Percentiles rank a stretch among this genome's conserved stretches.
These are phyloP conservation scores for Bicyclus anynana DNA, from an alignment of 1,140 invertebrate species.

Conservation along the genomic window DNA sequence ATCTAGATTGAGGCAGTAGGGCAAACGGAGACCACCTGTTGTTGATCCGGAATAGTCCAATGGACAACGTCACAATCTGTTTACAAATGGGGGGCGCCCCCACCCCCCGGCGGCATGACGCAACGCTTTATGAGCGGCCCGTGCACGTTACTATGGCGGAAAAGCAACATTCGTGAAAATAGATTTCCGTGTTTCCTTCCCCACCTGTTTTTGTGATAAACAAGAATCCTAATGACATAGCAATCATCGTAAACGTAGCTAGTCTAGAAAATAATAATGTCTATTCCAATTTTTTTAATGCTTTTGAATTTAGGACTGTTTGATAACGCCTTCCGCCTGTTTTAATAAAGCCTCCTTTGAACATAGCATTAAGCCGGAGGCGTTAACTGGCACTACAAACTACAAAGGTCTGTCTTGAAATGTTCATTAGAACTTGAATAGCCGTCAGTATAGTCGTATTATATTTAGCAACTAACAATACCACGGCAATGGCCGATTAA, in stretches of 20 bases:
- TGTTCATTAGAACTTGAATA: too few relatives aligned
- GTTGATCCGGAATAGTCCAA: slow-evolving; percentile 58
- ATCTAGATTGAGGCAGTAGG: slow-evolving; percentile 5
- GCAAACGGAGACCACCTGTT: slow-evolving; percentile 56
- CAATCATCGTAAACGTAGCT: too few relatives aligned
- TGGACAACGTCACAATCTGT: slow-evolving; percentile 66
- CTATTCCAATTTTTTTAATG: too few relatives aligned
- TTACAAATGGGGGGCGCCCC: slow-evolving; percentile 62
- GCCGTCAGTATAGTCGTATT: too few relatives aligned
- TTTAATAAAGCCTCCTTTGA: not conserved
- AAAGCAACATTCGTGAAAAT: slow-evolving; percentile 62
- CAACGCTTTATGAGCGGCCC: slow-evolving; percentile 58
- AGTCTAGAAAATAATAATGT: too few relatives aligned
- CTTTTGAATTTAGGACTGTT: not conserved
- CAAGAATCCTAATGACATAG: too few relatives aligned
- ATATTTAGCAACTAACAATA: too few relatives aligned
- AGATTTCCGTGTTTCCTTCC: slow-evolving; percentile 60
- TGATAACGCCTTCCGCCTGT: not conserved
- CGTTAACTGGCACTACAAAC: not conserved
- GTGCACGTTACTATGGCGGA: slow-evolving; percentile 63
- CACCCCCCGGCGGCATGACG: slow-evolving; percentile 56
- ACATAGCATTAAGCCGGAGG: not conserved
- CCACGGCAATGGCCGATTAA: too few relatives aligned
- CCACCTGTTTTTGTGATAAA: too few relatives aligned
- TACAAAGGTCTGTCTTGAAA: not conserved